Base-by-base conservation (phyloP, 2,888 invertebrate genomes). In the Drosophila colorata region DNA sequence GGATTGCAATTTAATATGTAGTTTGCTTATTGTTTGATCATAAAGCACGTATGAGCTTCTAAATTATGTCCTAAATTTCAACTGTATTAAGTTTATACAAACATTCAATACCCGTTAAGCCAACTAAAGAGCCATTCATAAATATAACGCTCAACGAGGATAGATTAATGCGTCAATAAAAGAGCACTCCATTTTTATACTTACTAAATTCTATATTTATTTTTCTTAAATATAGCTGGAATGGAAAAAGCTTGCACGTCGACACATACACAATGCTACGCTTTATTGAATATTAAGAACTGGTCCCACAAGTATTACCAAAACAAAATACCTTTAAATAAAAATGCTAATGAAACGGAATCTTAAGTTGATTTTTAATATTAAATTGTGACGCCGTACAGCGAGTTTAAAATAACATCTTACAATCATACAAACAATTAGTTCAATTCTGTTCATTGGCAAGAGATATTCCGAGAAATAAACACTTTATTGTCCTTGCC, bases 1-100 rank as follows among this genome's bases (percentile, higher is more conserved):
- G 33, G 41, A 31, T 49, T 57, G 70, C 69, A 56, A 57, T 48
- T 74, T 35, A 40, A 46, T 63, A 55, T 58, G 49, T 58, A 58
- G 58, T 65, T 58, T 59, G 25, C 20, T 44, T 70, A 53, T 69
- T 69, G 33, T 74, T 68, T 71, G 43, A 56, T 52, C 55, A 43
- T 63, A 69, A 55, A 53, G 70, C 52, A 49, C 55, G 41, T 55
- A 53, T 55, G 48, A 75, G 51, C 71, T 75, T 69, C 51, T 63
- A 33, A 38, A 63, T 69, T 56, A 61, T 52, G 43, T 37, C 44
- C 37, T 20, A 44, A 18, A 23, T 38, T 31, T 63, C 44, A 61
- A 52, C 40, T 75, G 28, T 63, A 52, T 48, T 73, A 40, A 53
- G 40, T 66, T 66, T 28, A 40, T 49, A 33, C 49, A 37, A 23